These are phyloP conservation scores for Hapalemur alaotrensis DNA, from an alignment of 2,797 vertebrate species.

Conservation along the genomic window DNA sequence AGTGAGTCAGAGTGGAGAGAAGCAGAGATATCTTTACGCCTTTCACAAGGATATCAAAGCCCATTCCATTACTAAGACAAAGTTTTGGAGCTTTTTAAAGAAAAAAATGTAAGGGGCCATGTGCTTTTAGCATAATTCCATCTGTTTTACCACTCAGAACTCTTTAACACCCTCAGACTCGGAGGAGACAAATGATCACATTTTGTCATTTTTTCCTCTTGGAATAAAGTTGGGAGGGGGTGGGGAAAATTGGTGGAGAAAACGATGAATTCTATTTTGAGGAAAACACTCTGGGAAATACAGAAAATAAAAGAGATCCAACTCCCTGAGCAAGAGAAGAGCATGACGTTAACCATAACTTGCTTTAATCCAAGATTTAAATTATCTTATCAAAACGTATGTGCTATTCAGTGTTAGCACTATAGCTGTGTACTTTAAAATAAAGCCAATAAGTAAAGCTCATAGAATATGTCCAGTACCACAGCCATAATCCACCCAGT, in stretches of 20 bases:
- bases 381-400: not conserved
- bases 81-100: conserved; percentile 55
- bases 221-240: conserved; percentile 30
- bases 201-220: conserved; percentile 57
- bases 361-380: not conserved
- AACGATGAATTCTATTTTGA: conserved; percentile 58
- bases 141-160: conserved; percentile 56
- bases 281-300: conserved; percentile 17
- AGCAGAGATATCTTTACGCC: not conserved
- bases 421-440: not conserved
- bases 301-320: conserved; percentile 42
- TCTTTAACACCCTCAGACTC: conserved; percentile 64
- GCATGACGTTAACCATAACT: not conserved
- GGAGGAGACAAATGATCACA: conserved; percentile 53
- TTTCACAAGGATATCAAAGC: not conserved
- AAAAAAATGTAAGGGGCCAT: conserved; percentile 48
- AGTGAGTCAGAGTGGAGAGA: not conserved
- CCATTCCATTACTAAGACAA: conserved; percentile 1
- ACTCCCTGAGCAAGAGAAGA: not conserved
- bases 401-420: not conserved
- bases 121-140: conserved; percentile 66
- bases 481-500: not conserved
- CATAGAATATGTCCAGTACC: not conserved
- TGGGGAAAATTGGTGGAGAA: conserved; percentile 38
- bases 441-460: not conserved